These are phyloP conservation scores for Nerophis ophidion DNA, from an alignment of 2,113 vertebrate species.

Conservation along the genomic window DNA sequence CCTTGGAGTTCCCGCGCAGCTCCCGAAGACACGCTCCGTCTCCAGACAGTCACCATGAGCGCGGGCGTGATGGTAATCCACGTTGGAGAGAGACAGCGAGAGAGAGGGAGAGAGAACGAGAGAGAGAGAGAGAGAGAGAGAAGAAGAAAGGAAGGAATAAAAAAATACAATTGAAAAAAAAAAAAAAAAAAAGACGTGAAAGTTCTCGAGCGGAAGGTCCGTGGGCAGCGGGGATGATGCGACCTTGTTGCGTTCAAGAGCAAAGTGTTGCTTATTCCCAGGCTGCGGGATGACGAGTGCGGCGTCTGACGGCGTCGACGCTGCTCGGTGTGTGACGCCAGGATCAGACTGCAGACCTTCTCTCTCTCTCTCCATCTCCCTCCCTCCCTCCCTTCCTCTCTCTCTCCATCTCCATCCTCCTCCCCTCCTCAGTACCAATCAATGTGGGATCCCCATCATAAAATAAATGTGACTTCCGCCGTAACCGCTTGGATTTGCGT, in stretches of 20 bases:
- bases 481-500: conserved; percentile 15
- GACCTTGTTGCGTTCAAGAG: conserved; percentile 27
- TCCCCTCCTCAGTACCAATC: conserved; percentile 25
- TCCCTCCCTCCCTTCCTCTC: conserved; percentile 32
- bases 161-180: too few relatives aligned
- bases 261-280: conserved; percentile 45
- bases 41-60: conserved; percentile 43
- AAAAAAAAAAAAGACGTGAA: conserved; percentile 26
- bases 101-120: too few relatives aligned
- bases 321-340: conserved; percentile 55
- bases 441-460: conserved; percentile 10
- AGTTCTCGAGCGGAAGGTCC: conserved; percentile 49
- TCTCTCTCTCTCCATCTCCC: conserved; percentile 51
- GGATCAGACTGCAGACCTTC: conserved; percentile 69
- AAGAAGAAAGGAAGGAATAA: too few relatives aligned
- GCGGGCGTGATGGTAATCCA: conserved; percentile 54
- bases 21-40: conserved; percentile 27
- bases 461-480: not conserved
- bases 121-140: too few relatives aligned
- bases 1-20: conserved; percentile 36
- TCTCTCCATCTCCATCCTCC: conserved; percentile 20
- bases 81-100: conserved; percentile 20
- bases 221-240: conserved; percentile 16
- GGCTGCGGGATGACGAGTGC: conserved; percentile 38
- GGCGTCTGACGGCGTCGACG: conserved; percentile 55